phyloP scores from a whole-genome alignment of 1,140 invertebrate species.

The Caerostris extrusa region DNA sequence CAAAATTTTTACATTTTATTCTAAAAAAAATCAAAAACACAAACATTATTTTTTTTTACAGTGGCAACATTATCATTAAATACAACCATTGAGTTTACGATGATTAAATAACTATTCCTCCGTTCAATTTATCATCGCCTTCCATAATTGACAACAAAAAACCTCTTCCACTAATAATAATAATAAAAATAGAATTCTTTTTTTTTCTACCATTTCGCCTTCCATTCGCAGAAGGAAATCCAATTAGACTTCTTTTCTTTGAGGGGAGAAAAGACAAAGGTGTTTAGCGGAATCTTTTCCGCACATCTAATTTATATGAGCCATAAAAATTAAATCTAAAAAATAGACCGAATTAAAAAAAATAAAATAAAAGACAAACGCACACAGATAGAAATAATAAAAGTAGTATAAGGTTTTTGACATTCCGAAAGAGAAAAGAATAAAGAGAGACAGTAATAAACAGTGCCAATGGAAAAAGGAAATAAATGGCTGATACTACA shows the following conservation, averaged over 20 bases:
- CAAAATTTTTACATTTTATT: too few relatives aligned
- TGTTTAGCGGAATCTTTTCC: background rate
- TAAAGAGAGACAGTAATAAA: background rate
- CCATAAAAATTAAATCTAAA: slow-evolving; percentile 10
- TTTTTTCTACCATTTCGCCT: background rate
- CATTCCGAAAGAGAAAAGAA: background rate
- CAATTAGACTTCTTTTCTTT: background rate
- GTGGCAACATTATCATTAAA: too few relatives aligned
- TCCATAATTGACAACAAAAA: background rate
- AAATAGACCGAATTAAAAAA: slow-evolving; percentile 15
- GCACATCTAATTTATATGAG: background rate
- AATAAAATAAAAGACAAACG: background rate
- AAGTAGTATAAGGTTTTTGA: background rate
- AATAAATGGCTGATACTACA: too few relatives aligned
- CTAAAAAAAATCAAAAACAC: too few relatives aligned
- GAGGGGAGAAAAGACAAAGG: background rate
- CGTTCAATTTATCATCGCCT: background rate
- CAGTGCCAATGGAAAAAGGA: background rate
- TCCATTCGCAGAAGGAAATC: background rate
- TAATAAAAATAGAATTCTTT: too few relatives aligned
- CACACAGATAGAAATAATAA: background rate
- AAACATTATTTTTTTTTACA: too few relatives aligned
- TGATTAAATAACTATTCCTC: background rate
- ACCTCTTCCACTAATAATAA: background rate
- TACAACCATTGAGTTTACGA: background rate